phyloP scores from a whole-genome alignment of 2,797 vertebrate genomes.

The Paratrypauchen microcephalus region DNA sequence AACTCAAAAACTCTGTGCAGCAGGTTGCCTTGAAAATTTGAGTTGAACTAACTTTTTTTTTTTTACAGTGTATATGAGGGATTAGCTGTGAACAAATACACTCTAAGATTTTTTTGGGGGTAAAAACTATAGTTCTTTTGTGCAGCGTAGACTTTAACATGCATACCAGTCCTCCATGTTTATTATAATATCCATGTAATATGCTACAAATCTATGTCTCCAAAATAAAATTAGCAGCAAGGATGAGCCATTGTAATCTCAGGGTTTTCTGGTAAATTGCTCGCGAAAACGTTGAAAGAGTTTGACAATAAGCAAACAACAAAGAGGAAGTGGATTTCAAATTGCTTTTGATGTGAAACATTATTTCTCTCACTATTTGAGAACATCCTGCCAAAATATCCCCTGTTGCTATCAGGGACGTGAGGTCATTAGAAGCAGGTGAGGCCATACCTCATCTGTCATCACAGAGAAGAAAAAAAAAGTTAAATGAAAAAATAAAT shows the following conservation, averaged over 20 bases:
- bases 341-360: slow-evolving; percentile 1
- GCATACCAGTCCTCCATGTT: background rate
- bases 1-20: too few species aligned
- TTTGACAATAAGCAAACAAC: slow-evolving; percentile 3
- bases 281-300: background rate
- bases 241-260: background rate
- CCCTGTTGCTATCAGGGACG: background rate
- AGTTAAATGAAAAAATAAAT: too few species aligned
- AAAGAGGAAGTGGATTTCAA: slow-evolving; percentile 1
- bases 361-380: background rate
- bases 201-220: background rate
- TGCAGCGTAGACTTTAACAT: too few species aligned
- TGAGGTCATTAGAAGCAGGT: too few species aligned
- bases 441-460: too few species aligned
- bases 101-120: too few species aligned
- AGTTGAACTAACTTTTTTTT: too few species aligned
- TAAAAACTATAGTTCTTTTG: too few species aligned
- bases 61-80: too few species aligned
- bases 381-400: background rate
- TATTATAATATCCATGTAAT: background rate
- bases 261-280: background rate
- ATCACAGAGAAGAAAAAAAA: too few species aligned
- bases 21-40: too few species aligned
- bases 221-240: background rate
- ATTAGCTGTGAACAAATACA: too few species aligned